phyloP scores from a whole-genome alignment of 1,140 invertebrate species.

The Drosophila sp. region DNA sequence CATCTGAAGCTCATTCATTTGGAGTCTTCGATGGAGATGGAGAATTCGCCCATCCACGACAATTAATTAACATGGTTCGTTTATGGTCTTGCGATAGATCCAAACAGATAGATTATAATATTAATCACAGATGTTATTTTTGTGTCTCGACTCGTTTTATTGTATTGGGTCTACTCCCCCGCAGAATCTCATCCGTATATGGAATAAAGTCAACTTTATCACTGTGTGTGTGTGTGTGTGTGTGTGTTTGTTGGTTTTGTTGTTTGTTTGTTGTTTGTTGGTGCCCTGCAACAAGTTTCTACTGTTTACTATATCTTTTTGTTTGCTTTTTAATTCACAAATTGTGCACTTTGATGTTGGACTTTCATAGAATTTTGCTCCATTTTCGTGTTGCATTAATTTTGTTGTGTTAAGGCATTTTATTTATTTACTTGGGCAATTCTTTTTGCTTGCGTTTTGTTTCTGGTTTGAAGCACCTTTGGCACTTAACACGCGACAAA shows the following conservation, averaged over 20 bases:
- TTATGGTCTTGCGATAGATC: constrained; percentile 1
- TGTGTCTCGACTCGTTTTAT: background rate
- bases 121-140: constrained; percentile 11
- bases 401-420: background rate
- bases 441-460: background rate
- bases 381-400: constrained; percentile 1
- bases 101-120: constrained; percentile 3
- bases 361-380: background rate
- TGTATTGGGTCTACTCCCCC: background rate
- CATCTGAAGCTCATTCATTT: too few species aligned
- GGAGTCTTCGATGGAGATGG: too few species aligned
- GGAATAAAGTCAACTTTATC: background rate
- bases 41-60: background rate
- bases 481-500: constrained; percentile 55
- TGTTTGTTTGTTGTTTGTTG: background rate
- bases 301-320: background rate
- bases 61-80: background rate
- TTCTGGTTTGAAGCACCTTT: constrained; percentile 43
- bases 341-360: constrained; percentile 15
- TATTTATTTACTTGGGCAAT: constrained; percentile 5
- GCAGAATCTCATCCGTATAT: background rate
- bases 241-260: background rate
- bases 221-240: background rate
- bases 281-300: constrained; percentile 19
- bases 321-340: constrained; percentile 5